Evolutionary conservation across 2,113 vertebrate species (phyloP), one percentile per base, ranked within the genome.

Genomic region (Symphodus melops): DNA sequence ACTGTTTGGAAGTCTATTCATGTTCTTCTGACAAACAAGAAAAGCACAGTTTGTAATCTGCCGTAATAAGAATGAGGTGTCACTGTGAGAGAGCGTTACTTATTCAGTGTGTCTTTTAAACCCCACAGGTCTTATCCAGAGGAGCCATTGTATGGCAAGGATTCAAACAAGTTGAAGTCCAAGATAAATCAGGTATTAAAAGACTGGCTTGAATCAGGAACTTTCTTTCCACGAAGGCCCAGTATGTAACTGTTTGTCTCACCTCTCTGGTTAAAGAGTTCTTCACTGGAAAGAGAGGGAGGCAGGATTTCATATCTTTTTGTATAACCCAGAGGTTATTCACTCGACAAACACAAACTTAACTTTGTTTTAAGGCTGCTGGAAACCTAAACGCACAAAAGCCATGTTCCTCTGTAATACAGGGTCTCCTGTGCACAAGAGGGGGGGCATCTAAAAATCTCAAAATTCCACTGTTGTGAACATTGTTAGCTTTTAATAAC

Each of bases 71-170:
- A 28, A 48, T 9, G 8, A 48, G 4, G 46, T 48, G 46, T 48
- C 5, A 8, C 19, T 8, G 19, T 9, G 8, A 57, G 13, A 5
- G 54, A 21, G 2, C 9, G 9, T 9, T 1, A 19, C 1, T 52
- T 4, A 59, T 60, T 54, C 5, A 39, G 86, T 84, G 55, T 76
- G 48, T 75, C 28, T 72, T 23, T 14, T 62, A 37, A 23, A 54
- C 72, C 17, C 1, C 51, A 9, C 70, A 98, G 97, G 69, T 95
- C 5, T 85, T 96, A 88, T 76, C 72, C 28, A 94, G 73, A 91
- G 93, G 95, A 67, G 72, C 68, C 51, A 94, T 98, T 42, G 4
- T 92, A 36, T 36, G 81, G 39, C 83, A 86, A 19, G 95, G 94
- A 19, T 71, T 68, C 66, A 73, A 90, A 57, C 56, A 77, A 77